phyloP scores from a whole-genome alignment of 2,797 vertebrate species.

The Tadarida brasiliensis region DNA sequence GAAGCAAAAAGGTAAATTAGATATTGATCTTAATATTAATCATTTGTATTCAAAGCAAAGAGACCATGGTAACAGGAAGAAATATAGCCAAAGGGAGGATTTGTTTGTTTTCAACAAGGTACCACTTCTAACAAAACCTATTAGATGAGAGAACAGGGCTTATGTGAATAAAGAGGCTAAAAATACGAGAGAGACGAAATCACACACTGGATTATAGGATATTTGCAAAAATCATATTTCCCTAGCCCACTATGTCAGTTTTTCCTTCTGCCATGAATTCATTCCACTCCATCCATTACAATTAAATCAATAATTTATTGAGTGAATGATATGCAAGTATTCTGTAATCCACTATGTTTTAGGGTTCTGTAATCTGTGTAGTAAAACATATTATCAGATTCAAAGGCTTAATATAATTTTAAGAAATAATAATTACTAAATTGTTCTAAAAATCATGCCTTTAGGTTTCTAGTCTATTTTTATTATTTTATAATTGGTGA shows the following conservation, averaged over 20 bases:
- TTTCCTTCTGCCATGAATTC: background rate
- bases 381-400: background rate
- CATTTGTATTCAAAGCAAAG: background rate
- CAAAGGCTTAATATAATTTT: background rate
- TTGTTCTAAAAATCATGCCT: background rate
- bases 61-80: background rate
- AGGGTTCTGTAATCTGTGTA: background rate
- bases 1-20: background rate
- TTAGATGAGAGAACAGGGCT: background rate
- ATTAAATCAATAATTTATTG: background rate
- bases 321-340: background rate
- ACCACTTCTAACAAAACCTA: background rate
- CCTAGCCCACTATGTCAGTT: background rate
- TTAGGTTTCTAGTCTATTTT: conserved; percentile 10
- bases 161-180: background rate
- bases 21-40: background rate
- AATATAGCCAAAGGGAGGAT: background rate
- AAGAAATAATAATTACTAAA: background rate
- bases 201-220: background rate
- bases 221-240: background rate
- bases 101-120: background rate
- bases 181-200: background rate
- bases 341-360: background rate
- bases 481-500: background rate
- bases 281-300: background rate